Evolutionary conservation across 2,797 vertebrate species (phyloP).

Genomic region (Pseudocheirus occidentalis): DNA sequence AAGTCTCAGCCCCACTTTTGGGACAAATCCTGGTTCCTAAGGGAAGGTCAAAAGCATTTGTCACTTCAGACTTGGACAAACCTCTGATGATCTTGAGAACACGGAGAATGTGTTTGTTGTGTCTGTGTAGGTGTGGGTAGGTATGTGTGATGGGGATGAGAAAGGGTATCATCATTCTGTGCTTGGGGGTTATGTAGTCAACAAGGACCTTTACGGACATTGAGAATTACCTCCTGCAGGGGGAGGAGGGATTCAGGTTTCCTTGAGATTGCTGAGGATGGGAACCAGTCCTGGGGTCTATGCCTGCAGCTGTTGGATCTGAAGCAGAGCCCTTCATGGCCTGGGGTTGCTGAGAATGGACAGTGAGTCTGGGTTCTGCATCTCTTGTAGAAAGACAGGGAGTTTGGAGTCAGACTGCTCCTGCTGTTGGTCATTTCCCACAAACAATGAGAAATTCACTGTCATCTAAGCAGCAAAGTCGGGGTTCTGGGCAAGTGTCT

Average conservation of each 20-base stretch:
- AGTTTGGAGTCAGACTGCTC: slow-evolving; percentile 93
- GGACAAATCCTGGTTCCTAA: not conserved
- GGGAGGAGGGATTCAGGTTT: slow-evolving; percentile 82
- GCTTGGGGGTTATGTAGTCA: not conserved
- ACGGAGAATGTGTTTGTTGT: not conserved
- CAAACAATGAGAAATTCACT: slow-evolving; percentile 97
- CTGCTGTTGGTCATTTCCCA: slow-evolving; percentile 97
- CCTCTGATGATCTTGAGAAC: not conserved
- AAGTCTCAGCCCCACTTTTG: not conserved
- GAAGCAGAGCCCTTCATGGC: slow-evolving; percentile 98
- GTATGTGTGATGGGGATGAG: not conserved
- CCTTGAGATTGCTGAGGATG: slow-evolving; percentile 91
- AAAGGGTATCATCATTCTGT: not conserved
- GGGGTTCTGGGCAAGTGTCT: slow-evolving; percentile 95
- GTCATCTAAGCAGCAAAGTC: slow-evolving; percentile 98
- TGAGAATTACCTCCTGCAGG: slow-evolving; percentile 81
- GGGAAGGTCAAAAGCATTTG: not conserved
- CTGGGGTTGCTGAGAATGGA: slow-evolving; percentile 96
- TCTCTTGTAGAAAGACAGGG: slow-evolving; percentile 83
- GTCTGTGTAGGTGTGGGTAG: not conserved
- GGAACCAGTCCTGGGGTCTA: slow-evolving; percentile 97
- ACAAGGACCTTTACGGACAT: not conserved
- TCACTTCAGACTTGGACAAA: not conserved
- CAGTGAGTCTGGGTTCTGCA: slow-evolving; percentile 98
- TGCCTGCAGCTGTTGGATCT: slow-evolving; percentile 98